Conservation (phyloP, 2,888 invertebrate genomes). For the Hydrotaea cyrtoneurina region DNA sequence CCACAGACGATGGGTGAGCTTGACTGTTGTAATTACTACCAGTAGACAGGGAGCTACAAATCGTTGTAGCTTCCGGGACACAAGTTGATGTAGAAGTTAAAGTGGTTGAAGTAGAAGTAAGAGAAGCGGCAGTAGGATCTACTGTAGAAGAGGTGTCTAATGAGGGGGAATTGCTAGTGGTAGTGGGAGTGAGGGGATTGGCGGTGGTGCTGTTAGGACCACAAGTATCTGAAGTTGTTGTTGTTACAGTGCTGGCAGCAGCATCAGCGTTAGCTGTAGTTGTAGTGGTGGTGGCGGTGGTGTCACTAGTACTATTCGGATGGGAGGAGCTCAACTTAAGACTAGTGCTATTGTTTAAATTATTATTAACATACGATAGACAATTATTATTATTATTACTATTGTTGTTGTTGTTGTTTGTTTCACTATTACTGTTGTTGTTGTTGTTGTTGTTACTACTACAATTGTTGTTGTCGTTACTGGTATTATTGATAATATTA, state of each 20-base stretch:
- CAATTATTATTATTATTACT: constrained; percentile 72
- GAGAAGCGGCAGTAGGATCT: not conserved
- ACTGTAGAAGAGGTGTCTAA: not conserved
- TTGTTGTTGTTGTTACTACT: constrained; percentile 62
- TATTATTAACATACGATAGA: constrained; percentile 71
- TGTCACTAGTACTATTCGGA: constrained; percentile 48
- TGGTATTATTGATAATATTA: too few relatives aligned
- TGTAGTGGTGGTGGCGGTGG: too few relatives aligned
- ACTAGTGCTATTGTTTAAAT: constrained; percentile 69
- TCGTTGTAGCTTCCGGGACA: not conserved
- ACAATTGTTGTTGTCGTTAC: constrained; percentile 72
- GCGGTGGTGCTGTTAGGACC: constrained; percentile 8
- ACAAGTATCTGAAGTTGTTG: constrained; percentile 37
- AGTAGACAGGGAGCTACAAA: not conserved
- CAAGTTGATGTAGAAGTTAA: not conserved
- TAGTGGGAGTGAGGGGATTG: not conserved
- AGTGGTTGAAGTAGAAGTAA: not conserved
- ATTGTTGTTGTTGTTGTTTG: constrained; percentile 69
- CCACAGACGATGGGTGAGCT: not conserved
- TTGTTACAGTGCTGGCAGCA: constrained; percentile 54
- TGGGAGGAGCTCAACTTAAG: constrained; percentile 66
- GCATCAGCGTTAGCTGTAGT: too few relatives aligned
- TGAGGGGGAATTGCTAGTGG: not conserved
- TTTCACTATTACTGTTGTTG: constrained; percentile 67
- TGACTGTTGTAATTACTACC: constrained; percentile 17